These are phyloP conservation scores for Enteromius unitaeniatus DNA, from an alignment of 2,797 vertebrate genomes.

Conservation along the genomic window DNA sequence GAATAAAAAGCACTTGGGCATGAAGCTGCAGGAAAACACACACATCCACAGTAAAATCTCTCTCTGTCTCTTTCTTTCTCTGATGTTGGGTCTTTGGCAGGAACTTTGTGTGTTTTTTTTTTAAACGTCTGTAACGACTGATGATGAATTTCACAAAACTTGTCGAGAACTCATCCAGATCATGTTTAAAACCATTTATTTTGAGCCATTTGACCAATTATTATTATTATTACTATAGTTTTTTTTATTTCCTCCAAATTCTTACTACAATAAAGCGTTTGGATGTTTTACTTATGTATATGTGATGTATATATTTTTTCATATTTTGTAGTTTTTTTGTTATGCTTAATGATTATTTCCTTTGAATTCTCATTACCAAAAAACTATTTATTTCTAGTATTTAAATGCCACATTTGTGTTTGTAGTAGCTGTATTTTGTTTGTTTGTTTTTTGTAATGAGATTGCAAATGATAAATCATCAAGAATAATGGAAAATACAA, in stretches of 20 bases:
- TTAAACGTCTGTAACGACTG: background rate
- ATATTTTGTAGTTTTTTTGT: background rate
- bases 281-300: background rate
- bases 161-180: background rate
- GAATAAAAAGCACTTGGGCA: background rate
- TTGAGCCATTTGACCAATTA: background rate
- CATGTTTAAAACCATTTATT: background rate
- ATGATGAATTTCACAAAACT: slow-evolving; percentile 54
- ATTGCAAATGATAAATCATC: background rate
- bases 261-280: background rate
- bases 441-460: background rate
- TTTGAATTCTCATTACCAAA: background rate
- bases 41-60: background rate
- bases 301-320: background rate
- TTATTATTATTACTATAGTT: background rate
- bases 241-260: background rate
- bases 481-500: background rate
- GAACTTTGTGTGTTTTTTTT: background rate
- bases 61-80: slow-evolving; percentile 9
- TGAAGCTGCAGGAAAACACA: background rate
- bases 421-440: background rate
- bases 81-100: background rate
- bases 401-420: background rate
- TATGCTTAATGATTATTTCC: background rate
- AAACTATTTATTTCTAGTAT: background rate